Percentiles rank a stretch among this genome's conserved stretches.
These are phyloP conservation scores for Vesta saturnalis DNA, from an alignment of 2,888 invertebrate species.

Conservation along the genomic window DNA sequence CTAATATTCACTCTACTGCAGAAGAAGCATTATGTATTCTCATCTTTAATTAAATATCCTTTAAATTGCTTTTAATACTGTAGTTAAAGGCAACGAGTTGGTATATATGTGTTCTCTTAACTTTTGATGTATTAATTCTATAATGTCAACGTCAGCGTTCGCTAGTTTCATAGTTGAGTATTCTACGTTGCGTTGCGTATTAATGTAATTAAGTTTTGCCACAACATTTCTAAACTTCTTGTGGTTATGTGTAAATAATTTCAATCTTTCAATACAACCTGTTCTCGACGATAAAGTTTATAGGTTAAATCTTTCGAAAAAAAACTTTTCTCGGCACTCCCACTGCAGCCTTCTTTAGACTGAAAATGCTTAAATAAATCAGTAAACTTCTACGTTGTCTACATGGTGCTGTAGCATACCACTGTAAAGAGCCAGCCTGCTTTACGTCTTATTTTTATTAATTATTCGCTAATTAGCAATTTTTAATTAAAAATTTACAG, in stretches of 20 bases:
- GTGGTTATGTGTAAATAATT: background rate
- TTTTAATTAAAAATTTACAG: too few species aligned
- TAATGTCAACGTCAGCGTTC: slow-evolving; percentile 9
- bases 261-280: background rate
- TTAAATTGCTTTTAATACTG: slow-evolving; percentile 23
- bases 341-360: too few species aligned
- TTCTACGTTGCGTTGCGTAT: slow-evolving; percentile 10
- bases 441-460: too few species aligned
- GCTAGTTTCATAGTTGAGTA: slow-evolving; percentile 13
- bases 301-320: too few species aligned
- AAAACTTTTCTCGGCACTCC: too few species aligned
- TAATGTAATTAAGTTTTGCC: slow-evolving; percentile 7
- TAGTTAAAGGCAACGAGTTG: slow-evolving; percentile 16
- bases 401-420: too few species aligned
- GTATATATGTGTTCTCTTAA: slow-evolving; percentile 10
- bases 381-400: too few species aligned
- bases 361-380: too few species aligned
- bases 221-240: slow-evolving; percentile 1
- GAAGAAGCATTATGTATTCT: slow-evolving; percentile 16
- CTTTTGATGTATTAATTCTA: slow-evolving; percentile 19
- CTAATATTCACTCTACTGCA: background rate
- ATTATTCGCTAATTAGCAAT: too few species aligned
- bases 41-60: slow-evolving; percentile 25
- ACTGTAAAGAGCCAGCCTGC: too few species aligned
- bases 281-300: too few species aligned